Evolutionary conservation across 2,797 vertebrate species (phyloP).

Genomic region (Gallinago nigripennis): DNA sequence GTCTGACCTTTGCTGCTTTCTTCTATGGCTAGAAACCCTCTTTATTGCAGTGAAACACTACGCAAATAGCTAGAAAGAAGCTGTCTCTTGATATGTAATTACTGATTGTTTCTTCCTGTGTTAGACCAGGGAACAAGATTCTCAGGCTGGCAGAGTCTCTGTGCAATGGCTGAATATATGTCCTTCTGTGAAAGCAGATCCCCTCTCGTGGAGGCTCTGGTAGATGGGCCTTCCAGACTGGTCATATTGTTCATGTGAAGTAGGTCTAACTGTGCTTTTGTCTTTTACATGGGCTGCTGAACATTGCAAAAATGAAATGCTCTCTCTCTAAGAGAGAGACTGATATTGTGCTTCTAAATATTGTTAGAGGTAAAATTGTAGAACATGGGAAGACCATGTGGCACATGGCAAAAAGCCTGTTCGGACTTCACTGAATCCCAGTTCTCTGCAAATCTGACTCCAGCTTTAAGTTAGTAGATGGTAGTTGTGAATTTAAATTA

Average conservation of each 20-base stretch:
- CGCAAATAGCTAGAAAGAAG: background rate
- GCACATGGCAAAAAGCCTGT: background rate
- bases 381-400: background rate
- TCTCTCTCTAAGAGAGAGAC: background rate
- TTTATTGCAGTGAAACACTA: background rate
- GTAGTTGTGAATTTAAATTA: background rate
- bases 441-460: background rate
- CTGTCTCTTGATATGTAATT: background rate
- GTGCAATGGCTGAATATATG: background rate
- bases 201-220: background rate
- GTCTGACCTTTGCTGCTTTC: slow-evolving; percentile 4
- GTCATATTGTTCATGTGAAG: background rate
- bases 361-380: background rate
- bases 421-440: background rate
- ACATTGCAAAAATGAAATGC: background rate
- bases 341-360: background rate
- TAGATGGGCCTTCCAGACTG: background rate
- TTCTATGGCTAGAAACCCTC: background rate
- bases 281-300: background rate
- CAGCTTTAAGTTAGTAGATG: background rate
- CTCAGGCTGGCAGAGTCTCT: background rate
- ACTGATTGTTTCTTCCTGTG: background rate
- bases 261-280: background rate
- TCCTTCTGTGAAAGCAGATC: background rate
- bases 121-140: background rate